These are phyloP conservation scores for Phrynocephalus vlangalii DNA, from an alignment of 2,797 vertebrate species.

Conservation along the genomic window DNA sequence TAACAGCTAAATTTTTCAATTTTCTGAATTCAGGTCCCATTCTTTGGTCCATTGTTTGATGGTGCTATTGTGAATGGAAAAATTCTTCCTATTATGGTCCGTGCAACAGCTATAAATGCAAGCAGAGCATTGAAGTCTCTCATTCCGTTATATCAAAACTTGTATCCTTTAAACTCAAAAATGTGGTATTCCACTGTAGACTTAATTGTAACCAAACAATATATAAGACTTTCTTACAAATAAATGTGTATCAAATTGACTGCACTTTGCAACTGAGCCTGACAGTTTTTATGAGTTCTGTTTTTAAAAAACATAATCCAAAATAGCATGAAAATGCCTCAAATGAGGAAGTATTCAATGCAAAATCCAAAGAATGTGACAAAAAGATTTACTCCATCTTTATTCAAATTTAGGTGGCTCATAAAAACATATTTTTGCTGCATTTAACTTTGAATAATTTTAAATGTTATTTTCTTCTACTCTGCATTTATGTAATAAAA, in stretches of 20 bases:
- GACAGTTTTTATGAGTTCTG: constrained; percentile 17
- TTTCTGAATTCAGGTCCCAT: constrained; percentile 88
- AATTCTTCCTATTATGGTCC: constrained; percentile 95
- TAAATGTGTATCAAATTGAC: neutral
- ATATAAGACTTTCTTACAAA: neutral
- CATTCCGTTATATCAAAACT: constrained; percentile 98
- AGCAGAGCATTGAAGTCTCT: constrained; percentile 96
- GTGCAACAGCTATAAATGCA: constrained; percentile 98
- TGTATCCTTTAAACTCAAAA: constrained; percentile 90
- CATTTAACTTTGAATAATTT: neutral
- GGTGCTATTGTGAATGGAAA: constrained; percentile 97
- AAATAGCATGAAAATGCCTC: no score
- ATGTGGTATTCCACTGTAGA: constrained; percentile 5
- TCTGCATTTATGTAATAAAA: neutral
- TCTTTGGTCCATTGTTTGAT: constrained; percentile 97
- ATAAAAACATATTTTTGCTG: neutral
- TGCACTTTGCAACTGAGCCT: neutral
- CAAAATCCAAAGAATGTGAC: neutral
- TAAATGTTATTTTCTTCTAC: neutral
- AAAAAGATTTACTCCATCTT: neutral
- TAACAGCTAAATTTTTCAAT: constrained; percentile 68
- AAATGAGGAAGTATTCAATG: neutral
- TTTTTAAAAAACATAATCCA: neutral
- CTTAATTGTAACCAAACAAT: neutral
- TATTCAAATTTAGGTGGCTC: neutral